Conservation (phyloP, 2,888 invertebrate genomes). For the Arrhopalites spinosus region DNA sequence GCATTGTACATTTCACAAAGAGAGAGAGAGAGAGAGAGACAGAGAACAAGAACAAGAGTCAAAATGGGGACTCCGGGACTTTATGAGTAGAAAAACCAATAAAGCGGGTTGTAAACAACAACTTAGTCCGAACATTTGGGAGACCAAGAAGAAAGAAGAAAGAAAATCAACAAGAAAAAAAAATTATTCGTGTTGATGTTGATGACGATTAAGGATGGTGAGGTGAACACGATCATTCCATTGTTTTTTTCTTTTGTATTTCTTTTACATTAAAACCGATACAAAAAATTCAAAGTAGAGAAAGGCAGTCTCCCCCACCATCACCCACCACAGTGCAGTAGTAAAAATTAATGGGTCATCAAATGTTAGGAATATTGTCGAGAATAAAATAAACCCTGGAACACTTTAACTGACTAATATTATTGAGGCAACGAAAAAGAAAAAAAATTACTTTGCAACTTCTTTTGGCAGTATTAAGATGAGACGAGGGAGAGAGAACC, state of each 20-base stretch:
- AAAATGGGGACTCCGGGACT: neutral
- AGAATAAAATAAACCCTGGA: neutral
- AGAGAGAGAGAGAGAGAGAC: neutral
- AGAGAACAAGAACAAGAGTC: neutral
- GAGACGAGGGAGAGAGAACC: no score
- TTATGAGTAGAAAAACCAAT: slow-evolving; percentile 9
- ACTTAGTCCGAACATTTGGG: neutral
- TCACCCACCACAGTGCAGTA: no score
- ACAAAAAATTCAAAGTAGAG: neutral
- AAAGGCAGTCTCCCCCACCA: no score
- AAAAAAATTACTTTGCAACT: no score
- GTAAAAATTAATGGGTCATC: slow-evolving; percentile 7
- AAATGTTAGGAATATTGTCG: neutral
- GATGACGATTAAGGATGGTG: slow-evolving; percentile 1
- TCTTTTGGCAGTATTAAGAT: no score
- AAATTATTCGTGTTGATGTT: slow-evolving; percentile 18
- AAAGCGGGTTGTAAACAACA: neutral
- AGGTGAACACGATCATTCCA: neutral
- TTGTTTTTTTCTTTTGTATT: no score
- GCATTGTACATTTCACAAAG: neutral
- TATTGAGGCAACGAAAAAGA: no score
- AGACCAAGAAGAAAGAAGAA: neutral
- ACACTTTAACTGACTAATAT: no score
- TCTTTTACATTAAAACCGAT: no score
- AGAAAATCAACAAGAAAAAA: neutral